Evolutionary conservation across 2,113 vertebrate genomes (phyloP).

Genomic region (Hystrix cristata): DNA sequence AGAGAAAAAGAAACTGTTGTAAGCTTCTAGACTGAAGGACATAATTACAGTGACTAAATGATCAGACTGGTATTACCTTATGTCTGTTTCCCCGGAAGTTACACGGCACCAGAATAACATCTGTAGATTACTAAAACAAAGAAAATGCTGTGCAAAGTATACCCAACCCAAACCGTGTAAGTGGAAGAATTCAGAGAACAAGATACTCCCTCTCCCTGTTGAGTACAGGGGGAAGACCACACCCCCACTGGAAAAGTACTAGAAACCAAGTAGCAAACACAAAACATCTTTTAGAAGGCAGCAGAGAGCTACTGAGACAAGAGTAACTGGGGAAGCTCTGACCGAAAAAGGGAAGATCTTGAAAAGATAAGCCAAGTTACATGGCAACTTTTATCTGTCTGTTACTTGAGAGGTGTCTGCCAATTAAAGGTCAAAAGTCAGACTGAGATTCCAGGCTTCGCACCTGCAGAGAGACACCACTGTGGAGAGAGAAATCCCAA

Average conservation of each 20-base stretch:
- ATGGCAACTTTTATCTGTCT: not conserved
- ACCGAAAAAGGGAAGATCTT: not conserved
- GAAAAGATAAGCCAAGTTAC: not conserved
- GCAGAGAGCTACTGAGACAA: not conserved
- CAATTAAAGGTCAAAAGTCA: not conserved
- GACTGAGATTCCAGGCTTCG: not conserved
- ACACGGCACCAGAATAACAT: not conserved
- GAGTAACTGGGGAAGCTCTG: not conserved
- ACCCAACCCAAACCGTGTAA: not conserved
- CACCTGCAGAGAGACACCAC: not conserved
- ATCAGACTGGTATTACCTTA: not conserved
- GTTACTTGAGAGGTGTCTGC: not conserved
- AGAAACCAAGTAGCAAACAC: not conserved
- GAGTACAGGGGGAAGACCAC: not conserved
- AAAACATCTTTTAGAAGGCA: not conserved
- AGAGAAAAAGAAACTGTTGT: not conserved
- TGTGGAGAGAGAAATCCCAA: not conserved
- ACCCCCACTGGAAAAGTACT: not conserved
- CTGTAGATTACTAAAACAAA: not conserved
- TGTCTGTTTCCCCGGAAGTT: not conserved
- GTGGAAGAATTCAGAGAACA: not conserved
- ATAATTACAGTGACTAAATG: not conserved
- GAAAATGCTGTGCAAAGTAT: not conserved
- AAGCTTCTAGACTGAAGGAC: not conserved
- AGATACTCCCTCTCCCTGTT: not conserved